Conservation (phyloP, 92 coral and sea anemone genomes). For the Umimayanthus chanpuru region DNA sequence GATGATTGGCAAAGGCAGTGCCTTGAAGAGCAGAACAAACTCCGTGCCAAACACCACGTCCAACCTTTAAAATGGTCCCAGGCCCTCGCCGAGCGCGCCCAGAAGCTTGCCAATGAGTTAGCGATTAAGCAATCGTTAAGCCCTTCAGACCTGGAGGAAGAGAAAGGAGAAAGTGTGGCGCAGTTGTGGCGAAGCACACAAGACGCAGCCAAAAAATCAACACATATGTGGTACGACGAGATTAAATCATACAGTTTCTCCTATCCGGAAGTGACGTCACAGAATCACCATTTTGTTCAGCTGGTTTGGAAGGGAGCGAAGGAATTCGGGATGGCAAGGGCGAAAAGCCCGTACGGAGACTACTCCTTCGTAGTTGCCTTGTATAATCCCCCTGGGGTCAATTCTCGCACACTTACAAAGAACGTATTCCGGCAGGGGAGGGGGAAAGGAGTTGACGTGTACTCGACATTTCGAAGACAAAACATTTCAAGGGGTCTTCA, state of each 20-base stretch:
- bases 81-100: conserved; percentile 77
- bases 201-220: conserved; percentile 67
- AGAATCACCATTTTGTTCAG: conserved; percentile 89
- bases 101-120: conserved; percentile 67
- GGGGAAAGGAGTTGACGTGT: conserved; percentile 69
- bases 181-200: conserved; percentile 60
- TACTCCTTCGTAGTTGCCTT: conserved; percentile 82
- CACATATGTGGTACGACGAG: conserved; percentile 85
- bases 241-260: conserved; percentile 81
- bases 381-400: conserved; percentile 67
- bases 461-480: conserved; percentile 68
- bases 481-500: neutral
- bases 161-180: conserved; percentile 78
- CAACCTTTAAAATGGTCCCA: conserved; percentile 83
- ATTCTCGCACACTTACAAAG: conserved; percentile 54
- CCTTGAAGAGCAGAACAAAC: conserved; percentile 74
- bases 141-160: conserved; percentile 75
- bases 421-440: conserved; percentile 72
- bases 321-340: conserved; percentile 84
- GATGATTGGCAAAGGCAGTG: conserved; percentile 77
- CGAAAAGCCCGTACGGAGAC: conserved; percentile 73
- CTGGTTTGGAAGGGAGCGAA: conserved; percentile 89
- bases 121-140: conserved; percentile 71
- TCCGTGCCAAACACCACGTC: conserved; percentile 81
- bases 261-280: conserved; percentile 73